Percentiles rank a stretch among this genome's conserved stretches.
phyloP scores from a whole-genome alignment of 2,888 invertebrate genomes.

The Lymantria monacha region DNA sequence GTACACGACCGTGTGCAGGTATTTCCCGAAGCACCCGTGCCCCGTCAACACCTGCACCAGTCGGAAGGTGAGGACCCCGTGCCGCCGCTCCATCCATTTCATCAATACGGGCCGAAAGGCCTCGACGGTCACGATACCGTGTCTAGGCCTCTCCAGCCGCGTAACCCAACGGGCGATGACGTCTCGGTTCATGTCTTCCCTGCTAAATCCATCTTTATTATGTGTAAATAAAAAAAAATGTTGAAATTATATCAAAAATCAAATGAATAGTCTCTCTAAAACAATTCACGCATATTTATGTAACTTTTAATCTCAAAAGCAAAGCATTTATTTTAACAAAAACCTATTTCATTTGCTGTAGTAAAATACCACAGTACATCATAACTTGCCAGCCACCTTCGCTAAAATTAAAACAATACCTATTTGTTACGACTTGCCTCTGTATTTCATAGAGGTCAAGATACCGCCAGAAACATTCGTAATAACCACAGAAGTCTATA shows the following conservation, averaged over 20 bases:
- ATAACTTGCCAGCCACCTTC: conserved; percentile 12
- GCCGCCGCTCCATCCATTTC: too few species aligned
- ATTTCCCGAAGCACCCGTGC: too few species aligned
- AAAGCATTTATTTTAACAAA: background rate
- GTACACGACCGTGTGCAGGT: too few species aligned
- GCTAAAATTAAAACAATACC: conserved; percentile 18
- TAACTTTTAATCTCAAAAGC: background rate
- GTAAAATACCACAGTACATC: conserved; percentile 1
- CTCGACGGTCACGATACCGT: too few species aligned
- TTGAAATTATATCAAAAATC: background rate
- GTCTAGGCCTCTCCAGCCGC: too few species aligned
- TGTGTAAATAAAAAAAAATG: too few species aligned
- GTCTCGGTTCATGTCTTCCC: too few species aligned
- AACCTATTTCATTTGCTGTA: background rate
- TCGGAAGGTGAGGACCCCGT: too few species aligned
- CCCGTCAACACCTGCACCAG: too few species aligned
- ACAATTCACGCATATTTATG: background rate
- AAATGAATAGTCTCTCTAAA: background rate
- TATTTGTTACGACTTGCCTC: conserved; percentile 14
- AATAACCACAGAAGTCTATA: conserved; percentile 32
- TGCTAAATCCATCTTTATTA: too few species aligned
- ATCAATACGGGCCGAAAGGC: too few species aligned
- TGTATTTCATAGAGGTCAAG: conserved; percentile 17
- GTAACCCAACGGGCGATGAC: too few species aligned
- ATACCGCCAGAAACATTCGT: conserved; percentile 13